These are phyloP conservation scores for Blomia tropicalis DNA, from an alignment of 2,888 invertebrate genomes.

Conservation along the genomic window DNA sequence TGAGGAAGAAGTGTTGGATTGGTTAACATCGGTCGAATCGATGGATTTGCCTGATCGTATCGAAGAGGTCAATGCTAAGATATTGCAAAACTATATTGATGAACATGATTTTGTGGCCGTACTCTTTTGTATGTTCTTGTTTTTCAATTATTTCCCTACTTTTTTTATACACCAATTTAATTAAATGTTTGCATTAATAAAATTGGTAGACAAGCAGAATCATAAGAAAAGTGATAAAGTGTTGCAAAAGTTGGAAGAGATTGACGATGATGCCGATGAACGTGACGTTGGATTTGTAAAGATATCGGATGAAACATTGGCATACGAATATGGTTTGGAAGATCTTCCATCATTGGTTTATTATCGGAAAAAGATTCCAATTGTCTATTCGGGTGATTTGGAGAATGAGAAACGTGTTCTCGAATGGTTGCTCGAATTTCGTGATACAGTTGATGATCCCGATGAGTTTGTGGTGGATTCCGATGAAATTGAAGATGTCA, in stretches of 20 bases:
- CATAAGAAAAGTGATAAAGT: conserved; percentile 53
- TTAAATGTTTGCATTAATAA: background rate
- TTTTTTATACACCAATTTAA: background rate
- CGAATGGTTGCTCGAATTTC: conserved; percentile 81
- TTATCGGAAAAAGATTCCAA: conserved; percentile 81
- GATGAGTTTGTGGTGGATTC: conserved; percentile 38
- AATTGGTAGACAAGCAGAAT: conserved; percentile 70
- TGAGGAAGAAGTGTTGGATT: conserved; percentile 79
- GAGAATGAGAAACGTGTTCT: conserved; percentile 77
- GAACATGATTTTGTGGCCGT: conserved; percentile 82
- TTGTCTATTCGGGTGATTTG: conserved; percentile 80
- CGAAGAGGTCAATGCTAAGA: conserved; percentile 82
- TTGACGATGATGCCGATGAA: conserved; percentile 31
- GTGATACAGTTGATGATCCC: conserved; percentile 70
- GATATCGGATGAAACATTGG: conserved; percentile 73
- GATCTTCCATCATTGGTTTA: conserved; percentile 72
- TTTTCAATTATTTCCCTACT: no score
- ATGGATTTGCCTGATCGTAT: conserved; percentile 87
- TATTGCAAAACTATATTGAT: conserved; percentile 71
- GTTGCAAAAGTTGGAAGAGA: conserved; percentile 30
- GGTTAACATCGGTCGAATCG: conserved; percentile 78
- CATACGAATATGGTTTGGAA: conserved; percentile 80
- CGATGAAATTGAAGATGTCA: conserved; percentile 81
- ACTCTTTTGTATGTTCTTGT: conserved; percentile 65
- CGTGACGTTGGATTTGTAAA: conserved; percentile 43